phyloP scores from a whole-genome alignment of 1,140 invertebrate species.

The Neodiprion lecontei region DNA sequence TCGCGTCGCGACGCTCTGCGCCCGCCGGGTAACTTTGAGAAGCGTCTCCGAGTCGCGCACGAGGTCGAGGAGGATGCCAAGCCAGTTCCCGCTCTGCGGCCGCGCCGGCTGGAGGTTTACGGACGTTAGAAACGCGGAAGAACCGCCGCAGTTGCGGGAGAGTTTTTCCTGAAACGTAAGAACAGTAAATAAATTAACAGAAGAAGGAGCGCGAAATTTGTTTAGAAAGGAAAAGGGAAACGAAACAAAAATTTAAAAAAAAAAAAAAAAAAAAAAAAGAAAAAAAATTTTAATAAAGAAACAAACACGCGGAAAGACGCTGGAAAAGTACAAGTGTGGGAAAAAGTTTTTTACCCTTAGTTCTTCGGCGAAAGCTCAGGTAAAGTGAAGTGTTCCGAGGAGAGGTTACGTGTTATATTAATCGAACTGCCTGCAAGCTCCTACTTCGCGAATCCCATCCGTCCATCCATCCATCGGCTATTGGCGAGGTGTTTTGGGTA shows the following conservation, averaged over 20 bases:
- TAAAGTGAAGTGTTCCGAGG: neutral
- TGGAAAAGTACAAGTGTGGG: no score
- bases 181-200: neutral
- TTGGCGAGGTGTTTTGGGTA: neutral
- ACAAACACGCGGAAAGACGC: no score
- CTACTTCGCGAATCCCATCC: neutral
- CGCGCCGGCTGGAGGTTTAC: conserved; percentile 51
- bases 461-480: neutral
- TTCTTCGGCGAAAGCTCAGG: conserved; percentile 5
- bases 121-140: neutral
- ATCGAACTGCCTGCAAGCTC: conserved; percentile 2
- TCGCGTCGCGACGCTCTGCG: neutral
- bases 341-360: neutral
- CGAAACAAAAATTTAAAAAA: no score
- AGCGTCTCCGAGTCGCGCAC: conserved; percentile 24
- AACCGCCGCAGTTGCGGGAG: neutral
- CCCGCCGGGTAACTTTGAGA: neutral
- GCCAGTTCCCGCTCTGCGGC: conserved; percentile 60
- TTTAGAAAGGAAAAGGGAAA: neutral
- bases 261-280: no score
- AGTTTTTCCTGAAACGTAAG: neutral
- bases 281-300: no score
- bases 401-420: neutral
- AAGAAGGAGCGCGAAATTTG: neutral
- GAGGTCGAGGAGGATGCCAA: conserved; percentile 42